phyloP scores from a whole-genome alignment of 2,113 vertebrate species.

The Sorex fumeus region DNA sequence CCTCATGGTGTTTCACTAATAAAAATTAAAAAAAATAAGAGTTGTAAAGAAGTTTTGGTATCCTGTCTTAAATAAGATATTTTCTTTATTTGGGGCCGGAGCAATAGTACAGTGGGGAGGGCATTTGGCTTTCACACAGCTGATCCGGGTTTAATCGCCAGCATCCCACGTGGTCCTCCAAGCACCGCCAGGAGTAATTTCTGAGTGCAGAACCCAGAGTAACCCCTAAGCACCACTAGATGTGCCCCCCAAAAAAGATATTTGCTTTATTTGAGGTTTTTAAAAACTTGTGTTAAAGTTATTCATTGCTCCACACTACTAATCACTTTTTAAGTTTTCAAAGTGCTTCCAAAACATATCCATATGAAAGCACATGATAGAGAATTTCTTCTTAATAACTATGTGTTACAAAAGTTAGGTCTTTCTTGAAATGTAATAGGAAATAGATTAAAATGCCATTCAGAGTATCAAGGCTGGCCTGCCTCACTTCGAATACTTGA shows the following conservation, averaged over 20 bases:
- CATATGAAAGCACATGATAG: not conserved
- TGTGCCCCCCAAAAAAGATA: not conserved
- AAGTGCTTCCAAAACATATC: constrained; percentile 33
- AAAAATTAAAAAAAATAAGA: no score
- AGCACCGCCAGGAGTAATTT: no score
- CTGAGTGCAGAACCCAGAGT: no score
- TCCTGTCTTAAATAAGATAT: not conserved
- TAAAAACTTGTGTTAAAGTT: not conserved
- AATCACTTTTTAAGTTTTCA: not conserved
- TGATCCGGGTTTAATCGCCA: no score
- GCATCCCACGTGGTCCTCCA: no score
- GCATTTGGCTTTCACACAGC: no score
- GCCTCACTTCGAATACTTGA: no score
- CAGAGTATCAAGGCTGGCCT: not conserved
- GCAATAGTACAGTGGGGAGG: no score
- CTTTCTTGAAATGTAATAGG: constrained; percentile 5
- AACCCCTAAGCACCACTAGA: no score
- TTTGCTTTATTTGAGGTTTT: not conserved
- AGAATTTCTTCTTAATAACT: not conserved
- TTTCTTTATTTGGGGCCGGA: not conserved
- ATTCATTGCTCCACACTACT: not conserved
- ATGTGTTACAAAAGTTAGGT: not conserved
- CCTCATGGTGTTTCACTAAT: no score
- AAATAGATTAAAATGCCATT: not conserved
- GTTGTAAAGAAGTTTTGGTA: not conserved